These are phyloP conservation scores for Bagarius yarrelli DNA, from an alignment of 2,113 vertebrate genomes.

Conservation along the genomic window DNA sequence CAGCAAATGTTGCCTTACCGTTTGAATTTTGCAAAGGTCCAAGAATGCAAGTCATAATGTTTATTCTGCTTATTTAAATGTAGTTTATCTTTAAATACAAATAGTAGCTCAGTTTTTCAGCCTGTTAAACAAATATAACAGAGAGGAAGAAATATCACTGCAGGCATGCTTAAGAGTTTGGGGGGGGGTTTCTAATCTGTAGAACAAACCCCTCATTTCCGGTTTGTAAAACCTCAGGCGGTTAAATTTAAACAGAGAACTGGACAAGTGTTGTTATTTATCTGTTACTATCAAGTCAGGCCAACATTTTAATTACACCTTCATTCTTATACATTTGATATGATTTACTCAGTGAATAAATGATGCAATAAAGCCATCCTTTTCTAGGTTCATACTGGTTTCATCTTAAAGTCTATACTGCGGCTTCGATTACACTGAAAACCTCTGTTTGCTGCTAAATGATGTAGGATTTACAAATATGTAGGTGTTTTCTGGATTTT, in stretches of 20 bases:
- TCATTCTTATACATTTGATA: neutral
- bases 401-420: constrained; percentile 10
- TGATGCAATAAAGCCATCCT: constrained; percentile 28
- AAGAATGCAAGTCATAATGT: constrained; percentile 3
- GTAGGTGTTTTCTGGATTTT: constrained; percentile 33
- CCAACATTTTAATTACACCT: constrained; percentile 1
- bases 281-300: neutral
- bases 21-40: constrained; percentile 17
- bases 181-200: neutral
- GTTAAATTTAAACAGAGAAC: neutral
- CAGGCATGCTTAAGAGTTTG: neutral
- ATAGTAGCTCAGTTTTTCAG: neutral
- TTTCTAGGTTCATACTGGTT: constrained; percentile 22
- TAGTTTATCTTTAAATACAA: neutral
- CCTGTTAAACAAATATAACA: neutral
- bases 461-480: constrained; percentile 45
- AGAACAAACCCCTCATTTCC: neutral
- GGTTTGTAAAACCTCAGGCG: neutral
- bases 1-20: constrained; percentile 44
- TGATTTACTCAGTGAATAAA: constrained; percentile 8
- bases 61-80: neutral
- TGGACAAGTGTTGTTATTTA: neutral
- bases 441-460: constrained; percentile 53
- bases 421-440: constrained; percentile 42
- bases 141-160: neutral